These are phyloP conservation scores for Ophonus ardosiacus DNA, from an alignment of 2,888 invertebrate species.

Conservation along the genomic window DNA sequence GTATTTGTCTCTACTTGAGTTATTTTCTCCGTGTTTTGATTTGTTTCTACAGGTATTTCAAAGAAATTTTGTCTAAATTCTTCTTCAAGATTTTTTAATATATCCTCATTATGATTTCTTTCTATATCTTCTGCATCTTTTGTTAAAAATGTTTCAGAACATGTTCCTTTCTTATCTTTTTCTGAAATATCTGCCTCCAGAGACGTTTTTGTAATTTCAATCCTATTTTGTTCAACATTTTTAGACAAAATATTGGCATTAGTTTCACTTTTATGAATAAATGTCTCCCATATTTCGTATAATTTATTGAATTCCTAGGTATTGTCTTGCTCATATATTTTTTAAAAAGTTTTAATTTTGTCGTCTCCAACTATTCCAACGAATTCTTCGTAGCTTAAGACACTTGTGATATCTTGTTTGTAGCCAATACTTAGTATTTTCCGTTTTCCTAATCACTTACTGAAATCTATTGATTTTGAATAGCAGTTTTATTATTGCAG, in stretches of 20 bases:
- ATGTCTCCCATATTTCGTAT: neutral
- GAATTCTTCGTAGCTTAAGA: neutral
- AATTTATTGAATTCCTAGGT: neutral
- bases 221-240: neutral
- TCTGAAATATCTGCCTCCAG: neutral
- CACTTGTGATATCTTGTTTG: neutral
- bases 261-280: conserved; percentile 3
- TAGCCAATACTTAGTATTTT: neutral
- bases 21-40: too few relatives aligned
- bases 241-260: neutral
- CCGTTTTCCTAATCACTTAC: conserved; percentile 34
- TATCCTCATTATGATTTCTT: neutral
- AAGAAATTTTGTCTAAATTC: neutral
- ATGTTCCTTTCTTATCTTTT: neutral
- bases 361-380: conserved; percentile 10
- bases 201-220: neutral
- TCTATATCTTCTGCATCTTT: neutral
- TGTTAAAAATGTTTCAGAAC: neutral
- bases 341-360: neutral
- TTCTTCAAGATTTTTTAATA: neutral
- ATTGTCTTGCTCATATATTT: neutral
- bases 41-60: neutral
- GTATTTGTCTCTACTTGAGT: too few relatives aligned
- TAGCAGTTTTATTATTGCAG: conserved; percentile 43
- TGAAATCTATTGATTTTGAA: conserved; percentile 34